Base-by-base conservation (phyloP, 30 jellyfish, hydroid and myxozoan genomes). In the Nemopilema nomurai region DNA sequence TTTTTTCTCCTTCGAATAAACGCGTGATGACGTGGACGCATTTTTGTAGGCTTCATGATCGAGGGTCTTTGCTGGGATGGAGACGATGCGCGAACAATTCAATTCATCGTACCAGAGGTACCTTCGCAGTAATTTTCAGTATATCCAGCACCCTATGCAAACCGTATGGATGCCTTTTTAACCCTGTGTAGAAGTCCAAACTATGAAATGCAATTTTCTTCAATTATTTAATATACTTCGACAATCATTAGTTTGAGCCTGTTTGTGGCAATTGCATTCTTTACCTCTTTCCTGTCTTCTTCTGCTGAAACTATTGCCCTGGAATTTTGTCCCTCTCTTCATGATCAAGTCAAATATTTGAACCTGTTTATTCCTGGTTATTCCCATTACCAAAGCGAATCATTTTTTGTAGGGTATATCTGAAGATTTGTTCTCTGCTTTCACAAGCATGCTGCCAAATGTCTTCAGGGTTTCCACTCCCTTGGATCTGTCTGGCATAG, bases 21-120 rank as follows among this genome's bases (percentile, higher is more conserved):
- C 19, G 24, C 25, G 18, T 19, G 63, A 57, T 19, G 4, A 26
- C 57, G 28, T 41, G 57, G 9, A 41, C 13, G 57, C 19, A 49
- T 31, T 69, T 22, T 71, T 73, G 50, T 72, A 92, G 98, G 98
- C 18, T 93, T 93, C 76, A 93, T 93, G 98, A 93, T 93, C 97
- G 98, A 93, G 74, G 87, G 98, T 28, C 85, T 93, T 16, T 88
- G 96, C 64, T 93, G 98, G 98, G 98, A 89, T 29, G 98, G 98
- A 21, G 96, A 88, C 64, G 97, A 93, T 52, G 79, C 97, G 19
- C 83, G 96, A 63, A 93, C 98, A 1, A 80, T 88, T 13, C 98
- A 93, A 71, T 93, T 93, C 76, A 91, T 93, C 64, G 98, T 93
- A 9, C 98, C 98, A 16, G 92, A 94, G 97, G 98, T 92, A 79